phyloP scores from a whole-genome alignment of 2,797 vertebrate species.

The Threskiornis aethiopicus region DNA sequence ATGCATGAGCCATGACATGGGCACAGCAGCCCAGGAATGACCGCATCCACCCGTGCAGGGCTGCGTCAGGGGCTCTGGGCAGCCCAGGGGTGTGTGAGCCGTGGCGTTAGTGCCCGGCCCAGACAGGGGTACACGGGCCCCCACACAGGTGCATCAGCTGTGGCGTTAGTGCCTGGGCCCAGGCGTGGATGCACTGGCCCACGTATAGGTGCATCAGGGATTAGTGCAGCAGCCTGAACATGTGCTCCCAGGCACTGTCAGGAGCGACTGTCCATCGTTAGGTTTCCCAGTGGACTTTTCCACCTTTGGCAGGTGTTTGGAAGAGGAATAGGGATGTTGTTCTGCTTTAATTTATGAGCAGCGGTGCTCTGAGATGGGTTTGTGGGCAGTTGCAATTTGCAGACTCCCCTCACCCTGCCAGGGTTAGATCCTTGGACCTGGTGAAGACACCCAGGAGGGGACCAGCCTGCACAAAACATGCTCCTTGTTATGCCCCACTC shows the following conservation, averaged over 20 bases:
- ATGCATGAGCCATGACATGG: fast-evolving
- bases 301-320: neutral
- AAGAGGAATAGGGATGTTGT: neutral
- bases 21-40: neutral
- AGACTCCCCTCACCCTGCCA: neutral
- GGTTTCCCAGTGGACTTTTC: neutral
- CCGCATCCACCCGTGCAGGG: fast-evolving
- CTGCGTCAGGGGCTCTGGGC: neutral
- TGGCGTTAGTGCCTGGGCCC: neutral
- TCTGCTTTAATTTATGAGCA: neutral
- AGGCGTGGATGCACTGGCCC: fast-evolving
- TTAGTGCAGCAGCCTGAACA: neutral
- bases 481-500: neutral
- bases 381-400: neutral
- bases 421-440: neutral
- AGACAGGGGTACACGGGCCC: neutral
- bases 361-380: neutral
- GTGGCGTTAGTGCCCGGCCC: fast-evolving
- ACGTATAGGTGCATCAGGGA: fast-evolving
- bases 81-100: fast-evolving
- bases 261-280: neutral
- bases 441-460: neutral
- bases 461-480: neutral
- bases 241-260: neutral
- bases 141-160: fast-evolving